A percentile compares a stretch with the other conserved stretches of the same genome.
These are phyloP conservation scores for Adelognathus sp. DNA, from an alignment of 2,888 invertebrate genomes.

Conservation along the genomic window DNA sequence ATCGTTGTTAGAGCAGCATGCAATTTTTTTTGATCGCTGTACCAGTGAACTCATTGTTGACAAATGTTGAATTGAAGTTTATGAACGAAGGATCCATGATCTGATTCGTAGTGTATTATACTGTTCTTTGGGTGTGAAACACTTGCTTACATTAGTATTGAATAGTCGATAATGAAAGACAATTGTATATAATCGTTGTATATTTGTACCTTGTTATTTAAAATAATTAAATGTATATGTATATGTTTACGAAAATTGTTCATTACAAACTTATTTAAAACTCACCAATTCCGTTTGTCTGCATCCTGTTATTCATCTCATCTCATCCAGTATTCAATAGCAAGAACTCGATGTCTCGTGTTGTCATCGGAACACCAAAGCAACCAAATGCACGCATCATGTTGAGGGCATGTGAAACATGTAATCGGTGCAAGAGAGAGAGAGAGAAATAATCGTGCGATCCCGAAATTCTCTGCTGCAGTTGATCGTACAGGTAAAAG, in stretches of 20 bases:
- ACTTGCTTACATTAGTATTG: conserved; percentile 27
- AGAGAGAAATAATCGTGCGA: too few relatives aligned
- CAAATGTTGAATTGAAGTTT: background rate
- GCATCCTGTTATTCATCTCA: background rate
- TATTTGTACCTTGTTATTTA: conserved; percentile 76
- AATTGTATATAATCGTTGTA: conserved; percentile 76
- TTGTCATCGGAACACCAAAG: too few relatives aligned
- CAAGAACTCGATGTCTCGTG: too few relatives aligned
- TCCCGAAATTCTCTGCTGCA: too few relatives aligned
- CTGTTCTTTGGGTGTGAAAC: conserved; percentile 43
- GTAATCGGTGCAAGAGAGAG: too few relatives aligned
- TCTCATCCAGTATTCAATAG: too few relatives aligned
- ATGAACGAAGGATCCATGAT: conserved; percentile 4
- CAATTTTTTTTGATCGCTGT: conserved; percentile 2
- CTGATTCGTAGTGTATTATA: conserved; percentile 40
- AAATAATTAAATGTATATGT: conserved; percentile 55
- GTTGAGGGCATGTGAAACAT: too few relatives aligned
- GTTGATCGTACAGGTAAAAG: too few relatives aligned
- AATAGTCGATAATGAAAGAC: conserved; percentile 24
- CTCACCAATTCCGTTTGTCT: background rate
- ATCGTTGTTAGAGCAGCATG: background rate
- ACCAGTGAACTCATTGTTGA: background rate
- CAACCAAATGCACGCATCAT: too few relatives aligned
- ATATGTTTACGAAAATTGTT: background rate
- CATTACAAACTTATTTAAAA: background rate